These are phyloP conservation scores for Plagodis dolabraria DNA, from an alignment of 2,888 invertebrate genomes.

Conservation along the genomic window DNA sequence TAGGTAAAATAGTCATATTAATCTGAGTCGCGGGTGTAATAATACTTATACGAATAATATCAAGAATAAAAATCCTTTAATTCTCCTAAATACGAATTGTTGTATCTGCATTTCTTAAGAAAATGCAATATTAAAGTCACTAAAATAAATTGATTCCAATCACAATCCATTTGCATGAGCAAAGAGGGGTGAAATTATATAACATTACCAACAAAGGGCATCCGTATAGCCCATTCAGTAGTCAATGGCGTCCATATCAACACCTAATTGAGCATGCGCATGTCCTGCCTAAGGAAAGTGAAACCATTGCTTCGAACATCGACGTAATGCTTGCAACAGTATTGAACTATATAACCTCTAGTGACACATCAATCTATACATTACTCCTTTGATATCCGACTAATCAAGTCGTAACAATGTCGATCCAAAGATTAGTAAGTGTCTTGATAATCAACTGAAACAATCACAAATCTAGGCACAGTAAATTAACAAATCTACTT, in stretches of 20 bases:
- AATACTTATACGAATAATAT: too few species aligned
- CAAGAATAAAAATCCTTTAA: too few species aligned
- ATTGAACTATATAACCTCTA: slow-evolving; percentile 79
- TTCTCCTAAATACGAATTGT: too few species aligned
- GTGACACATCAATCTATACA: slow-evolving; percentile 71
- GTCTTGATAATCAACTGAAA: slow-evolving; percentile 11
- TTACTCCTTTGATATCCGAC: slow-evolving; percentile 66
- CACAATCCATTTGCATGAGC: slow-evolving; percentile 6
- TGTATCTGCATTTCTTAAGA: too few species aligned
- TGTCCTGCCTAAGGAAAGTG: slow-evolving; percentile 82
- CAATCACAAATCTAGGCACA: slow-evolving; percentile 12
- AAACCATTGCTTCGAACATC: slow-evolving; percentile 69
- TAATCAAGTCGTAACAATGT: slow-evolving; percentile 74
- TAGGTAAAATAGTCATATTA: too few species aligned
- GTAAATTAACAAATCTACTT: slow-evolving; percentile 23
- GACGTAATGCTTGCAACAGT: slow-evolving; percentile 81
- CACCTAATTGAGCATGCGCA: slow-evolving; percentile 73
- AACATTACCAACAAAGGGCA: slow-evolving; percentile 65
- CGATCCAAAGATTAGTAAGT: slow-evolving; percentile 74
- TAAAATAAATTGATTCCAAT: slow-evolving; percentile 15
- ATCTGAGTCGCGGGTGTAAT: too few species aligned
- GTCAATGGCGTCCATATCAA: slow-evolving; percentile 65
- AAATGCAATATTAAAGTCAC: neutral
- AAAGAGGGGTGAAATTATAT: slow-evolving; percentile 57
- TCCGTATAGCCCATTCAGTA: slow-evolving; percentile 65